These are phyloP conservation scores for Naja naja DNA, from an alignment of 2,113 vertebrate genomes.

Conservation along the genomic window DNA sequence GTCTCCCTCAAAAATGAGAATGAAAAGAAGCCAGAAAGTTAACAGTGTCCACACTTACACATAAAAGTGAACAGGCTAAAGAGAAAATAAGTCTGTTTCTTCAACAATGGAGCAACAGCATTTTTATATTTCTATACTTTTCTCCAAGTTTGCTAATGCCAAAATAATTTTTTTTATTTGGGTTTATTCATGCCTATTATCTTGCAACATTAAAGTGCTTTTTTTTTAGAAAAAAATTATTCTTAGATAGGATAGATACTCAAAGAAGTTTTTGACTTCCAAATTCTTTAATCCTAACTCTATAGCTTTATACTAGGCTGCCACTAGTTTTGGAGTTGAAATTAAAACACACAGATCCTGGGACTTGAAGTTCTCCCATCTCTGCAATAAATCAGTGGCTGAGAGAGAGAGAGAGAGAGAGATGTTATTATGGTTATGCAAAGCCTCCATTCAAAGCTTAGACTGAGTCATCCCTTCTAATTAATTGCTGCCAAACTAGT, in stretches of 20 bases:
- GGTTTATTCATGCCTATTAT: slow-evolving; percentile 5
- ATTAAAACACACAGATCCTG: background rate
- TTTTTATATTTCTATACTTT: slow-evolving; percentile 9
- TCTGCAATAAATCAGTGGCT: background rate
- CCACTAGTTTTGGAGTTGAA: background rate
- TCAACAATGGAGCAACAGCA: background rate
- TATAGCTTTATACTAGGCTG: background rate
- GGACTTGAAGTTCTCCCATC: background rate
- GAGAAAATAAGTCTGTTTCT: background rate
- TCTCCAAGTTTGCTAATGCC: slow-evolving; percentile 25
- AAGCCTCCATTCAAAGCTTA: background rate
- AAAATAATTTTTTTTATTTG: slow-evolving; percentile 29
- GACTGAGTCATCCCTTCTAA: background rate
- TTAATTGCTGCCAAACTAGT: background rate
- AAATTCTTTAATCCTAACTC: background rate
- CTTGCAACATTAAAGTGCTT: slow-evolving; percentile 8
- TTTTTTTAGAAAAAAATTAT: background rate
- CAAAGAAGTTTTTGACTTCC: background rate
- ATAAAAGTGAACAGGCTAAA: background rate
- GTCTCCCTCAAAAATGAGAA: background rate
- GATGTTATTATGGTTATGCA: background rate
- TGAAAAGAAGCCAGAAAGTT: fast-evolving
- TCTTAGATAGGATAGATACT: background rate
- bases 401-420: background rate
- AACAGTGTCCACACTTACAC: slow-evolving; percentile 4